These are phyloP conservation scores for Drosophila bocqueti DNA, from an alignment of 1,140 invertebrate species.

Conservation along the genomic window DNA sequence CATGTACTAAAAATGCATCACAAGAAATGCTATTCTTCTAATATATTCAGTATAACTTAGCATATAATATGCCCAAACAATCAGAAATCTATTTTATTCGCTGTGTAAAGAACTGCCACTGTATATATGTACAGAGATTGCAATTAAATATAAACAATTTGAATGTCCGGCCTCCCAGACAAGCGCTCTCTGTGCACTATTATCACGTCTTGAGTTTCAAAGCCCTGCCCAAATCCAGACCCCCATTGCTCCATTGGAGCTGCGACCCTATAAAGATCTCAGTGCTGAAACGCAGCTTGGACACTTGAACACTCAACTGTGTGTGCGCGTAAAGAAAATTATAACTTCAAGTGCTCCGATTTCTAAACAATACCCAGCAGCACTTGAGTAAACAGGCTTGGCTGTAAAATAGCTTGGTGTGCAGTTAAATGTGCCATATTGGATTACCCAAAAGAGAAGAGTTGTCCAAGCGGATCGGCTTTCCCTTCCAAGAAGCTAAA, in stretches of 20 bases:
- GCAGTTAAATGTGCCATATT: conserved; percentile 34
- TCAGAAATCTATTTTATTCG: background rate
- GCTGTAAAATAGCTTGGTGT: conserved; percentile 18
- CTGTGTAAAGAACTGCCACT: background rate
- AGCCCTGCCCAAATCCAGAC: conserved; percentile 28
- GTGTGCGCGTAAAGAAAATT: conserved; percentile 21
- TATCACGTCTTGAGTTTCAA: conserved; percentile 40
- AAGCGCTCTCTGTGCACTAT: conserved; percentile 19
- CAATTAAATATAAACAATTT: conserved; percentile 22
- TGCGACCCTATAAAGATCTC: conserved; percentile 51
- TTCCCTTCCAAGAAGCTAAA: conserved; percentile 22
- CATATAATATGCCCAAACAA: background rate
- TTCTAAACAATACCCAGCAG: conserved; percentile 23
- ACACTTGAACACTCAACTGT: conserved; percentile 21
- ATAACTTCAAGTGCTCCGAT: conserved; percentile 13
- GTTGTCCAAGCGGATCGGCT: conserved; percentile 30
- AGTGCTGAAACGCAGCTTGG: conserved; percentile 9
- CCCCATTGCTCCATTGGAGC: conserved; percentile 32
- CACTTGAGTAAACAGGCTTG: conserved; percentile 23
- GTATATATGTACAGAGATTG: background rate
- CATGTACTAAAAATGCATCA: background rate
- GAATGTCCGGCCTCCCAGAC: background rate
- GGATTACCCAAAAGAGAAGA: conserved; percentile 13
- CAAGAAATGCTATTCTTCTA: background rate
- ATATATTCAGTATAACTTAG: background rate